Evolutionary conservation across 2,113 vertebrate genomes (phyloP).

Genomic region (Xiphias gladius): DNA sequence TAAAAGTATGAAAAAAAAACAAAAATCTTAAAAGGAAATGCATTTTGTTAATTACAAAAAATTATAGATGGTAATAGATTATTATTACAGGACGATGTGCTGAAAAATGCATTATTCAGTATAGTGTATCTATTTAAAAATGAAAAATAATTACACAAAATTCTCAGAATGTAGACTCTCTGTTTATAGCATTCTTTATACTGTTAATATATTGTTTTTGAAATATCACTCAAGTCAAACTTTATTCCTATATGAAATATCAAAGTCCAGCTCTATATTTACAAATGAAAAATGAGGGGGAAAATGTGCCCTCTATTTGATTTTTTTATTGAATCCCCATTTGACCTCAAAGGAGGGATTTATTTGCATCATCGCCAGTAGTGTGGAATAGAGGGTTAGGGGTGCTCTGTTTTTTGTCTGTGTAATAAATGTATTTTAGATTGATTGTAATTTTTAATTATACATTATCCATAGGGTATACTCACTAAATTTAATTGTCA

Average conservation of each 20-base stretch:
- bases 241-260: neutral
- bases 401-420: neutral
- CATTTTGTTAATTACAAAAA: neutral
- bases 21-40: neutral
- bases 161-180: neutral
- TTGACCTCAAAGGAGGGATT: conserved; percentile 13
- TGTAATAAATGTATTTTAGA: neutral
- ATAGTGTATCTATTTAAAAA: neutral
- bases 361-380: neutral
- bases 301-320: neutral
- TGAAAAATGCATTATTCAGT: neutral
- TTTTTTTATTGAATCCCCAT: conserved; percentile 11
- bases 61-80: neutral
- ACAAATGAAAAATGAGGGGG: neutral
- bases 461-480: neutral
- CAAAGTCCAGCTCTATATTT: conserved; percentile 17
- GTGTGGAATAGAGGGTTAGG: neutral
- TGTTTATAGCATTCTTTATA: neutral
- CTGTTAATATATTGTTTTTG: neutral
- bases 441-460: conserved; percentile 7
- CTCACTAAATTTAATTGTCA: neutral
- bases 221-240: conserved; percentile 2
- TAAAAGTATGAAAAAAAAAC: neutral
- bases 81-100: neutral
- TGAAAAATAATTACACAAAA: conserved; percentile 5